These are phyloP conservation scores for Wasmannia auropunctata DNA, from an alignment of 1,140 invertebrate genomes.

Conservation along the genomic window DNA sequence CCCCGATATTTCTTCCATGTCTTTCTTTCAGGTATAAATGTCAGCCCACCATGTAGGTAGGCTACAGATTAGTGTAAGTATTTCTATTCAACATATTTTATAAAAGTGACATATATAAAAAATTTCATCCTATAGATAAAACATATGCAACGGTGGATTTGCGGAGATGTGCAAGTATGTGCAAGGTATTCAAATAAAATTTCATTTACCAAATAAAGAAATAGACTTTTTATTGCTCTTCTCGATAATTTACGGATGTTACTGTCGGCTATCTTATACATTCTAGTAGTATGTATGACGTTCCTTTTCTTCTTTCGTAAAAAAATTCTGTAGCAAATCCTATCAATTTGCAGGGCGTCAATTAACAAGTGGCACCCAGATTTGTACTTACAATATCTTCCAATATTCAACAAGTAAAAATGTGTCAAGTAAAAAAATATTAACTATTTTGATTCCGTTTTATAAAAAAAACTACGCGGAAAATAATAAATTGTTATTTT, in stretches of 20 bases:
- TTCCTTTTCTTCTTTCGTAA: neutral
- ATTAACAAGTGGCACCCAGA: slow-evolving; percentile 16
- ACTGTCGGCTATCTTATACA: neutral
- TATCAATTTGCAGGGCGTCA: neutral
- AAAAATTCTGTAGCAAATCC: neutral
- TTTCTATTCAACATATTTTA: slow-evolving; percentile 7
- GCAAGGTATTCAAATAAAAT: slow-evolving; percentile 27
- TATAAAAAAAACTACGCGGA: neutral
- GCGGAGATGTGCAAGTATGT: neutral
- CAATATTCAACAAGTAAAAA: neutral
- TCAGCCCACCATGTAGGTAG: neutral
- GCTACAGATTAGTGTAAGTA: slow-evolving; percentile 24
- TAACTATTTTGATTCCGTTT: slow-evolving; percentile 15
- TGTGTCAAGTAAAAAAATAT: slow-evolving; percentile 10
- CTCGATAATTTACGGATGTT: neutral
- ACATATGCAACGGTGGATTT: slow-evolving; percentile 4
- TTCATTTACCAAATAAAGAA: slow-evolving; percentile 5
- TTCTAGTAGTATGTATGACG: neutral
- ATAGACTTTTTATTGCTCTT: slow-evolving; percentile 36
- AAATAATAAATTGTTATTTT: neutral
- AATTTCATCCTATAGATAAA: neutral
- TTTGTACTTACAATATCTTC: slow-evolving; percentile 26
- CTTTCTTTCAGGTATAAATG: slow-evolving; percentile 14
- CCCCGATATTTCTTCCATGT: slow-evolving; percentile 1
- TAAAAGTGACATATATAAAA: neutral